phyloP scores from a whole-genome alignment of 2,888 invertebrate genomes.

The Portevinia maculata region DNA sequence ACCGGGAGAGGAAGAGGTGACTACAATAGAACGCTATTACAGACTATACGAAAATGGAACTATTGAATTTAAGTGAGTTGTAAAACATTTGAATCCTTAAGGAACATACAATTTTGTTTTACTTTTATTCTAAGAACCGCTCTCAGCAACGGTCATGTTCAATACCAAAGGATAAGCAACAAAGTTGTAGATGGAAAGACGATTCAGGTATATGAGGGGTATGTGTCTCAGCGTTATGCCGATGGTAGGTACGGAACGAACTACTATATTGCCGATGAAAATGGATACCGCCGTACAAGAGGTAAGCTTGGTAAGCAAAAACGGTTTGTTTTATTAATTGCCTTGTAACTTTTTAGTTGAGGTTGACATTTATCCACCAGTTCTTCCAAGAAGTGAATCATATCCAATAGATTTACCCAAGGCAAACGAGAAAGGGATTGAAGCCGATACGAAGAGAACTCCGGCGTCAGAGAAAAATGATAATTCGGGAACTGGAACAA shows the following conservation, averaged over 20 bases:
- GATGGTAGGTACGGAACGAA: slow-evolving; percentile 61
- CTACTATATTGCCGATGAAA: slow-evolving; percentile 65
- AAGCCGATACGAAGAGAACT: too few relatives aligned
- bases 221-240: slow-evolving; percentile 30
- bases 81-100: too few relatives aligned
- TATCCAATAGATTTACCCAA: too few relatives aligned
- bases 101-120: too few relatives aligned
- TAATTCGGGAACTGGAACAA: too few relatives aligned
- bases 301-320: slow-evolving; percentile 7
- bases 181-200: slow-evolving; percentile 44
- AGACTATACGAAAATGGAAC: slow-evolving; percentile 52
- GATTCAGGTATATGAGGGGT: slow-evolving; percentile 58
- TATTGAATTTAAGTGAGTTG: slow-evolving; percentile 64
- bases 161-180: slow-evolving; percentile 63
- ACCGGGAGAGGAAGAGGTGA: not conserved
- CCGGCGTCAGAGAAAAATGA: too few relatives aligned
- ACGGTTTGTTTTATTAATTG: not conserved
- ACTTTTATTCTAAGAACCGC: slow-evolving; percentile 48
- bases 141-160: slow-evolving; percentile 62
- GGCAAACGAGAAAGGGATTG: too few relatives aligned
- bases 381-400: slow-evolving; percentile 26
- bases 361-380: slow-evolving; percentile 42
- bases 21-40: slow-evolving; percentile 43
- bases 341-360: slow-evolving; percentile 12
- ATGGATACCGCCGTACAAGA: slow-evolving; percentile 55